Evolutionary conservation across 2,797 vertebrate species (phyloP), one percentile per base, ranked within the genome.

Genomic region (Myripristis murdjan): DNA sequence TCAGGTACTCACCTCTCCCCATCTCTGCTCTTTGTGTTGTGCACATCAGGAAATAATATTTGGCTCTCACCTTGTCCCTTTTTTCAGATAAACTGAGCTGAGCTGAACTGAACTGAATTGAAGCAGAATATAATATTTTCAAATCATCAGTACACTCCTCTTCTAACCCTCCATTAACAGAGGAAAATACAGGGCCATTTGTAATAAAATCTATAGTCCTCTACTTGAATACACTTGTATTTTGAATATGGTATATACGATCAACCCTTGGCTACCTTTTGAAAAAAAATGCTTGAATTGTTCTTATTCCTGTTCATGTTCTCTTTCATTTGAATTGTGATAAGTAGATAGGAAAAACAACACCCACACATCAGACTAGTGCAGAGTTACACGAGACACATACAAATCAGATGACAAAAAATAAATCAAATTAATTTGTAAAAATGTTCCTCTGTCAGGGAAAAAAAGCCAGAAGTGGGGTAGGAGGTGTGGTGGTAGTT

Each of bases 301-400:
- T 87, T 79, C 75, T 75, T 64, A 72, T 39, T 15, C 84, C n/a
- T n/a, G n/a, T n/a, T n/a, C n/a, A n/a, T n/a, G n/a, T n/a, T n/a
- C n/a, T n/a, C n/a, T n/a, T n/a, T n/a, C n/a, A 69, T 85, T 72
- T 76, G 41, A 48, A 56, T 0, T 6, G 43, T 77, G 72, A 85
- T 64, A 55, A 76, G 71, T 49, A 76, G 26, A 26, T n/a, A 47
- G 14, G 59, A 69, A 78, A 57, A 70, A 72, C 79, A 65, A 79
- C 85, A 73, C 71, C 74, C 86, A 82, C 85, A 44, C 83, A 82
- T 81, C 55, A 31, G 28, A 31, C 28, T 7, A 7, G 28, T 10
- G 11, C 33, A 35, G 33, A 9, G 33, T 35, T 8, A 10, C 33
- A 35, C 11, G 33, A 35, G 35, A 10, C 33, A 8, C 28, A 31